A percentile compares a stretch with the other conserved stretches of the same genome.
Evolutionary conservation across 2,797 vertebrate genomes (phyloP).

Genomic region (Helostoma temminkii): DNA sequence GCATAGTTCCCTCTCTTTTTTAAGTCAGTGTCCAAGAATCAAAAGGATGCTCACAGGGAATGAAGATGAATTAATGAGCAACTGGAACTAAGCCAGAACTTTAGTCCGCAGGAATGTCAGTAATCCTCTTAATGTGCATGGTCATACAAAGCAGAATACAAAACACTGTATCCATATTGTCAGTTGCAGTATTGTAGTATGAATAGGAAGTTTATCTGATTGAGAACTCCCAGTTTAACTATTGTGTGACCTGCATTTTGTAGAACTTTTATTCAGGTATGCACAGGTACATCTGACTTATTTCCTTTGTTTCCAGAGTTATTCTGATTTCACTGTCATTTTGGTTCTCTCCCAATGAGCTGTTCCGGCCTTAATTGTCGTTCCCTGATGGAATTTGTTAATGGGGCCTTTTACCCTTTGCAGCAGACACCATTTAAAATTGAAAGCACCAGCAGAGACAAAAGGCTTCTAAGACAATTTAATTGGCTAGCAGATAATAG

Average conservation of each 20-base stretch:
- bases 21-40: too few relatives aligned
- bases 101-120: not conserved
- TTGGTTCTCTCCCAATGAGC: not conserved
- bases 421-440: not conserved
- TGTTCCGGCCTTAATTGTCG: not conserved
- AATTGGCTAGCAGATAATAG: not conserved
- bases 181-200: not conserved
- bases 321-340: not conserved
- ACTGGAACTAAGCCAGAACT: not conserved
- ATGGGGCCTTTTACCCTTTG: not conserved
- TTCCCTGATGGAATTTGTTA: not conserved
- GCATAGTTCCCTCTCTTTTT: too few relatives aligned
- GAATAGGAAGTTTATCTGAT: too few relatives aligned
- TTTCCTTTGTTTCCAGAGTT: not conserved
- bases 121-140: not conserved
- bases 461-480: not conserved
- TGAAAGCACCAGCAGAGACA: not conserved
- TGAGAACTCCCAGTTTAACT: too few relatives aligned
- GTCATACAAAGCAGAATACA: not conserved
- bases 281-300: too few relatives aligned
- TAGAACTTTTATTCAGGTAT: too few relatives aligned
- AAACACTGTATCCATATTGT: not conserved
- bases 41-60: too few relatives aligned
- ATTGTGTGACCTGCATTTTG: too few relatives aligned
- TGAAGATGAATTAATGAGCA: constrained; percentile 3